These are phyloP conservation scores for Bufo bufo DNA, from an alignment of 2,113 vertebrate genomes.

Conservation along the genomic window DNA sequence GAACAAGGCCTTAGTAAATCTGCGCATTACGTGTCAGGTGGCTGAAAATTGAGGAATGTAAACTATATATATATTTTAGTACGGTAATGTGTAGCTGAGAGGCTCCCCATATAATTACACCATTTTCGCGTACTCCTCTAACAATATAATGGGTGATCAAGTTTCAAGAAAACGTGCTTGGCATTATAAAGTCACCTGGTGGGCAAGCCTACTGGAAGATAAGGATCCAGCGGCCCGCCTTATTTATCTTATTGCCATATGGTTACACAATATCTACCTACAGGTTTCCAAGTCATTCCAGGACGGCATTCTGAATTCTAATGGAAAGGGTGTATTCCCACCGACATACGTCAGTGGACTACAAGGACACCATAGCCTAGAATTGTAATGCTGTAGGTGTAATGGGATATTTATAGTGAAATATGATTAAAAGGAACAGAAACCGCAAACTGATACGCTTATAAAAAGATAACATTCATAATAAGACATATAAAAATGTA, in stretches of 20 bases:
- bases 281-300: background rate
- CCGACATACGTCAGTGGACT: background rate
- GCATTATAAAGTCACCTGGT: conserved; percentile 7
- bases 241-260: background rate
- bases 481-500: too few species aligned
- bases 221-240: background rate
- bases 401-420: background rate
- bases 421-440: background rate
- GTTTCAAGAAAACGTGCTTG: background rate
- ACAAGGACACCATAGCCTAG: background rate
- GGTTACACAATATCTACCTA: conserved; percentile 7
- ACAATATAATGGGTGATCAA: background rate
- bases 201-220: background rate
- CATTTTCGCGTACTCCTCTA: too few species aligned
- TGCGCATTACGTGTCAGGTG: too few species aligned
- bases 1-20: too few species aligned
- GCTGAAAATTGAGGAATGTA: too few species aligned
- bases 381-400: background rate
- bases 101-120: too few species aligned
- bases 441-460: too few species aligned
- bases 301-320: background rate
- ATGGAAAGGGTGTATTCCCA: background rate
- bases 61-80: too few species aligned
- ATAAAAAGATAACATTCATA: too few species aligned
- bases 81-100: too few species aligned